Conservation (phyloP, 2,113 vertebrate species). For the Ctenomys sociabilis region DNA sequence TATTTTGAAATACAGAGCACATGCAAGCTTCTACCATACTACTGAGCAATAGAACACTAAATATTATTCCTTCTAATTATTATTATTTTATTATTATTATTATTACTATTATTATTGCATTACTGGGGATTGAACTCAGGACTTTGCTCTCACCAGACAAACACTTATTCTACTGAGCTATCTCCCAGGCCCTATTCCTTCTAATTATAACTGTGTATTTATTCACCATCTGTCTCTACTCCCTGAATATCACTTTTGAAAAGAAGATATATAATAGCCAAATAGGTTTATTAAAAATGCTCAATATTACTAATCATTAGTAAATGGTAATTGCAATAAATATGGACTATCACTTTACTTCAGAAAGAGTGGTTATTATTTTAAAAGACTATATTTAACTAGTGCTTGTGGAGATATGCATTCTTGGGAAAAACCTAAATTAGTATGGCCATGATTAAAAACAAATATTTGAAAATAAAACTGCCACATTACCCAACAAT, state of each 20-base stretch:
- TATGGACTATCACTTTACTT: background rate
- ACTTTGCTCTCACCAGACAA: too few relatives aligned
- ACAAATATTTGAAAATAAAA: background rate
- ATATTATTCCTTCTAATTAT: background rate
- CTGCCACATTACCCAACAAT: background rate
- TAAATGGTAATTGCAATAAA: background rate
- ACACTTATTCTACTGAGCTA: too few relatives aligned
- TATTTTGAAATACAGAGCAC: background rate
- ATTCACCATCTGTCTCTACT: background rate
- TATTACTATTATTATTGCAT: too few relatives aligned
- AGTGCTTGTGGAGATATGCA: background rate
- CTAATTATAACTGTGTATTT: background rate
- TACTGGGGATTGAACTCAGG: too few relatives aligned
- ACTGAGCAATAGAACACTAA: background rate
- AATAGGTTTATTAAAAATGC: background rate
- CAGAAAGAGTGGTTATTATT: background rate
- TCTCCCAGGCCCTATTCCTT: too few relatives aligned
- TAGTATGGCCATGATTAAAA: background rate
- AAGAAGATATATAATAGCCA: background rate
- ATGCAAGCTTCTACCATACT: background rate
- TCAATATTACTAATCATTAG: background rate
- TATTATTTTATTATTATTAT: too few relatives aligned
- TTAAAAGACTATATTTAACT: background rate
- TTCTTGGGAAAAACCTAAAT: background rate
- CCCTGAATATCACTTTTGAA: background rate